Evolutionary conservation across 2,797 vertebrate genomes (phyloP), one percentile per base, ranked within the genome.

Genomic region (Gephyroberyx darwinii): DNA sequence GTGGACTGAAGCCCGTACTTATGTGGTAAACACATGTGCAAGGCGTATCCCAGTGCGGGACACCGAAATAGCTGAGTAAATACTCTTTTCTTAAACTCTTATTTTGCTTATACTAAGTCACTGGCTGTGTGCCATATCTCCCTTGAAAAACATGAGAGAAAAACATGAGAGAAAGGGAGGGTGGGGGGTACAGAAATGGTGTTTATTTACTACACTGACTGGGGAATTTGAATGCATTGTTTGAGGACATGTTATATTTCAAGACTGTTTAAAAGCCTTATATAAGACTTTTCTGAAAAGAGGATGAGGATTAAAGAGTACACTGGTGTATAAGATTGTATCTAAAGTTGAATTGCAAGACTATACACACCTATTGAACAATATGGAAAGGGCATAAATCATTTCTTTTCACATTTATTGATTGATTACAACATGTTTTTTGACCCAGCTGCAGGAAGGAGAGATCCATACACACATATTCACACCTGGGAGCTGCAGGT

Each of bases 21-120:
- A 80, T 80, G 80, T 70, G 77, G 81, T 60, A 5, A 82, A 65
- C 71, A 66, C 63, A 78, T 61, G 63, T 73, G 71, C 59, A 52
- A 76, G 69, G 73, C 71, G 30, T 75, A 78, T 77, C 83, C 70
- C 56, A 69, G 53, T 61, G 69, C 69, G 86, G 73, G 45, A 72
- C 64, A 56, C 85, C 65, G 41, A 83, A 88, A 87, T 87, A 89
- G 83, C 64, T n/a, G 41, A 48, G 63, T 39, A 71, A 81, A 72
- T 1, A 78, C 57, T 58, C 26, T 22, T 19, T 33, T 33, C 26
- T 50, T 26, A 16, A 61, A 63, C 56, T 48, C 16, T 10, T 79
- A 71, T 68, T 77, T 74, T 78, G 65, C 56, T 81, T 20, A 4
- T 14, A 26, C 39, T 41, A 2, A 41, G 52, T 20, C 64, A 70